Evolutionary conservation across 2,888 invertebrate species (phyloP), one percentile per base, ranked within the genome.

Genomic region (Platynereis dumerilii): DNA sequence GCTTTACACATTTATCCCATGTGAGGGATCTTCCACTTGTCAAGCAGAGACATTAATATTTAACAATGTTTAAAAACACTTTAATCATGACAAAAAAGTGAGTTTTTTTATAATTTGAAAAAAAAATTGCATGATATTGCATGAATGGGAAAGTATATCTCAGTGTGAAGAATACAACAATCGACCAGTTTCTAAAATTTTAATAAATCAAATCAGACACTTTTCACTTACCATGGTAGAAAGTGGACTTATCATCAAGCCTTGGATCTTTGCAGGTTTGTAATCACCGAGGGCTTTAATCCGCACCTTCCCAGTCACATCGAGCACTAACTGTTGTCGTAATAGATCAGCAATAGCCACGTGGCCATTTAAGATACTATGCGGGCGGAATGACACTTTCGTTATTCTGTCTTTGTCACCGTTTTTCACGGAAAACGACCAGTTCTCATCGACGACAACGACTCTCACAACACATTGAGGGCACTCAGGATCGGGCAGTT

Each of bases 281-380:
- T 56, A 20, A 7, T 22, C 48, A 48, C 22, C 20, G 7, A 67
- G 53, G 2, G 58, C 29, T 22, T 55, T 29, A 5, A 67, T 24
- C 53, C 62, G 42, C 27, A 64, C 64, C 20, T 44, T 24, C 7
- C 56, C 29, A 2, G 57, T 62, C 1, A 44, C 69, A 34, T 78
- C 79, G 2, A 79, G 67, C 42, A 74, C 76, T 53, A 78, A 55
- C 66, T 75, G 74, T 15, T 77, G 53, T 28, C 80, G 65, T 55
- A 81, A 65, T 42, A 75, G 60, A 55, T 77, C 76, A 1, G 77
- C 75, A 15, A 80, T 64, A 20, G 79, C 68, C 57, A 78, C 74
- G 70, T 80, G 80, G 66, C 76, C 77, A 42, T 63, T 52, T 2
- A 71, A 29, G 15, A 15, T 24, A 48, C 48, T 22, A n/a, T 48